phyloP scores from a whole-genome alignment of 2,888 invertebrate genomes.

The Stenoptilia bipunctidactyla region DNA sequence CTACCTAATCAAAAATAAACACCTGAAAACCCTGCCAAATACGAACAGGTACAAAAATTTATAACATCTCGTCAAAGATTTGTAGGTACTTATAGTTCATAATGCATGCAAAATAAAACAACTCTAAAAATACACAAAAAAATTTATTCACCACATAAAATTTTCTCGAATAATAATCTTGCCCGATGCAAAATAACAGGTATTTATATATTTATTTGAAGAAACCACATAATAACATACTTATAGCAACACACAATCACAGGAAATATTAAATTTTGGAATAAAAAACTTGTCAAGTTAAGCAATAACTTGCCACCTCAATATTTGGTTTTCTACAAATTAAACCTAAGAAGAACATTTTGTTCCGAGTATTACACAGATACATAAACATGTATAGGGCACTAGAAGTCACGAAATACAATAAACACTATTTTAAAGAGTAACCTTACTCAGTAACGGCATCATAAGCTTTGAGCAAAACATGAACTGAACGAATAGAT shows the following conservation, averaged over 20 bases:
- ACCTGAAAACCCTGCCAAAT: too few relatives aligned
- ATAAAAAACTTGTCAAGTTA: conserved; percentile 58
- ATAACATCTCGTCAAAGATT: too few relatives aligned
- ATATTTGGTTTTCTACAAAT: conserved; percentile 53
- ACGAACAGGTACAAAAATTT: too few relatives aligned
- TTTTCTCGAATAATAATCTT: conserved; percentile 51
- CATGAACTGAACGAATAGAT: neutral
- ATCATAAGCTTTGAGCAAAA: conserved; percentile 1
- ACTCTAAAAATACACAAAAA: conserved; percentile 21
- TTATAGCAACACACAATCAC: conserved; percentile 63
- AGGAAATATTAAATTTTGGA: conserved; percentile 64
- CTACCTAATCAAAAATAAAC: too few relatives aligned
- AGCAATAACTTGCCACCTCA: conserved; percentile 38
- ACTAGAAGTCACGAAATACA: too few relatives aligned
- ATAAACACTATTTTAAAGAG: too few relatives aligned
- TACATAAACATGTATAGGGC: conserved; percentile 10
- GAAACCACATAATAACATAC: conserved; percentile 52
- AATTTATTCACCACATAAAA: conserved; percentile 69
- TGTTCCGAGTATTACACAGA: conserved; percentile 12
- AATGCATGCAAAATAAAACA: neutral
- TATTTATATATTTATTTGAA: conserved; percentile 44
- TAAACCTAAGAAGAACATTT: conserved; percentile 26
- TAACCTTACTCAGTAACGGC: neutral
- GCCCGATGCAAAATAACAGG: conserved; percentile 63
- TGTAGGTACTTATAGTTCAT: too few relatives aligned